Conservation (phyloP, 2,113 vertebrate species). For the Tragulus kanchil region DNA sequence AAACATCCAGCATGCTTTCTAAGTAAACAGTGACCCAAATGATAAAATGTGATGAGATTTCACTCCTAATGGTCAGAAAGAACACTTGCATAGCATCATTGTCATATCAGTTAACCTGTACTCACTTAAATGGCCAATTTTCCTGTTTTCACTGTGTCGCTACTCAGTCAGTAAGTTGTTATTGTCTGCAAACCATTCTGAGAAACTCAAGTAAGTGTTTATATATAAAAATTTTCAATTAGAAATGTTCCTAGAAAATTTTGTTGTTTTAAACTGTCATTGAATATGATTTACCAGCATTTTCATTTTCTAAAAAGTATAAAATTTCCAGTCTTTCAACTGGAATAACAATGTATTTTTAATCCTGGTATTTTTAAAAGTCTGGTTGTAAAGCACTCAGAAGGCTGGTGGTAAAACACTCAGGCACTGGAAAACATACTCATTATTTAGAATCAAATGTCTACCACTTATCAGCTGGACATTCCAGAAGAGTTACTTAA, state of each 20-base stretch:
- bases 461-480: conserved; percentile 12
- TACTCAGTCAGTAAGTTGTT: not conserved
- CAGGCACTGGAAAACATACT: conserved; percentile 12
- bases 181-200: not conserved
- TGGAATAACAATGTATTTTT: not conserved
- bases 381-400: not conserved
- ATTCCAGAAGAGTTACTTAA: conserved; percentile 62
- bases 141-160: not conserved
- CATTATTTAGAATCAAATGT: conserved; percentile 29
- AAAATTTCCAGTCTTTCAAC: not conserved
- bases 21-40: conserved; percentile 27
- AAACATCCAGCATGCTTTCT: not conserved
- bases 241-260: not conserved
- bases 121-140: not conserved
- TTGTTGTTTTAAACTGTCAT: not conserved
- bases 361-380: conserved; percentile 25
- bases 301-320: conserved; percentile 29
- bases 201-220: not conserved
- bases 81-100: not conserved
- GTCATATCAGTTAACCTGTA: not conserved
- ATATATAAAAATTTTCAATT: conserved; percentile 35
- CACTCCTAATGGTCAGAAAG: not conserved
- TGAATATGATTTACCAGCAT: not conserved
- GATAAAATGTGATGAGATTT: not conserved
- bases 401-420: conserved; percentile 17